Evolutionary conservation across 2,888 invertebrate species (phyloP).

Genomic region (Pachycephus smyrnensis): DNA sequence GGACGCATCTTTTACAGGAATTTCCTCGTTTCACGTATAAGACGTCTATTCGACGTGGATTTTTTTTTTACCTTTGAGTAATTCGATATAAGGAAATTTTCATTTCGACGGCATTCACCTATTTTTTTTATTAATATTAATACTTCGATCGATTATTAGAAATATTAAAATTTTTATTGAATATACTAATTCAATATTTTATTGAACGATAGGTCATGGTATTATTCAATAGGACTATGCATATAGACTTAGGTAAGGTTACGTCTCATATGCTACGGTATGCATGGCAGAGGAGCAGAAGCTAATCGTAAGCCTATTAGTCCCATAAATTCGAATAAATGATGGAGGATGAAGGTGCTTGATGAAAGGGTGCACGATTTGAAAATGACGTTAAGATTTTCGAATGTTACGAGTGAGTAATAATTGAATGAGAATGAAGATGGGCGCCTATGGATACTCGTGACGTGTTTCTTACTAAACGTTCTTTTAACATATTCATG

Average conservation of each 20-base stretch:
- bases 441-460: not conserved
- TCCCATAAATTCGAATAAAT: constrained; percentile 24
- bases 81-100: not conserved
- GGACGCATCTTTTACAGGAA: constrained; percentile 1
- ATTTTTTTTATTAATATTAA: not conserved
- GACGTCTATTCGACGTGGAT: not conserved
- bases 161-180: not conserved
- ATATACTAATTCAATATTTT: not conserved
- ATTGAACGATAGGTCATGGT: not conserved
- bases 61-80: not conserved
- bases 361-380: not conserved
- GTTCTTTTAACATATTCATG: constrained; percentile 21
- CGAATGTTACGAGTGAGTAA: not conserved
- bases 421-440: constrained; percentile 9
- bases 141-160: not conserved
- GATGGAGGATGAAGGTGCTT: constrained; percentile 9
- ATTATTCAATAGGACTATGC: not conserved
- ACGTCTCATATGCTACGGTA: not conserved
- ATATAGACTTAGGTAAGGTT: not conserved
- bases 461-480: constrained; percentile 3
- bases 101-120: not conserved
- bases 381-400: not conserved
- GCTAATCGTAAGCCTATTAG: constrained; percentile 21
- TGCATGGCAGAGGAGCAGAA: not conserved
- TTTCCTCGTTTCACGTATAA: not conserved